Evolutionary conservation across 2,888 invertebrate species (phyloP), one percentile per base, ranked within the genome.

Genomic region (Entomobrya proxima): DNA sequence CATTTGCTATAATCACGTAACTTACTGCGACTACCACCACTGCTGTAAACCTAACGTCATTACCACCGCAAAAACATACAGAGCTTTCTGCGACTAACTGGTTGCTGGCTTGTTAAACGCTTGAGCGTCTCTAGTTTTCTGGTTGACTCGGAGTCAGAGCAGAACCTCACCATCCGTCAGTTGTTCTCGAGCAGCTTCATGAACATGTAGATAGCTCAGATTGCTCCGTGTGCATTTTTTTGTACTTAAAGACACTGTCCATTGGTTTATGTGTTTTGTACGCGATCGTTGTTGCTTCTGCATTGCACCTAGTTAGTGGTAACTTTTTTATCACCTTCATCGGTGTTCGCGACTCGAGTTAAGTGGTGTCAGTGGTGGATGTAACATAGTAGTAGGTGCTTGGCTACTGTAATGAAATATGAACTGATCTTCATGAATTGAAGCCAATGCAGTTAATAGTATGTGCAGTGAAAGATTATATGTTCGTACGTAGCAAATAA

Each of bases 111-210:
- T 72, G 47, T 30, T 47, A 27, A 35, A n/a, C 5, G 72, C 30
- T 74, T 11, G 52, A 74, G 32, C 27, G 74, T 74, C 47, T 44
- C 74, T 74, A 74, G 74, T 52, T 74, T 74, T 74, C 74, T 74
- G 50, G 74, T 74, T 74, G 74, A 74, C 50, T 74, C 74, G 32
- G 32, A 50, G 30, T 72, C 47, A 50, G 24, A 72, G 50, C 72
- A 11, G 9, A 50, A 50, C 74, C 74, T 50, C 52, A 32, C 32
- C 74, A 52, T 32, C 50, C 11, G 27, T 18, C 52, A 18, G 72
- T 74, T 74, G 74, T 35, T 74, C 74, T 74, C 52, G 74, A 52
- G 74, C 52, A 74, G 74, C 74, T 74, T 47, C 47, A 74, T 30
- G 50, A 52, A 47, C 15, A 32, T 52, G 74, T 74, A 50, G 74